phyloP scores from a whole-genome alignment of 2,113 vertebrate genomes.

The Leuciscus idus region DNA sequence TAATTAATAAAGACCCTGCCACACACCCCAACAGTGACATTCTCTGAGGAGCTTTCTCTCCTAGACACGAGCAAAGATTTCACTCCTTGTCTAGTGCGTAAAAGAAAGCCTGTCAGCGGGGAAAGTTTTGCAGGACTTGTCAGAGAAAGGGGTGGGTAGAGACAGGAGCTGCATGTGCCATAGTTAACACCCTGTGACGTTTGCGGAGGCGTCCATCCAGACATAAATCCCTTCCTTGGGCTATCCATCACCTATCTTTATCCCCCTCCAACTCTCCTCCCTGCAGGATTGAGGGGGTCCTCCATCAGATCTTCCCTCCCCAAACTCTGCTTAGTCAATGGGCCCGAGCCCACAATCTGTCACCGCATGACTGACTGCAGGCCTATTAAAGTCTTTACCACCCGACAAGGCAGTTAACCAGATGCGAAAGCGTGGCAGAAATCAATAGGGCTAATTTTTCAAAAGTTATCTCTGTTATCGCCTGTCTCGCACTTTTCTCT shows the following conservation, averaged over 20 bases:
- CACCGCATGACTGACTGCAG: constrained; percentile 43
- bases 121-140: constrained; percentile 44
- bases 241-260: constrained; percentile 39
- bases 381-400: constrained; percentile 59
- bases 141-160: constrained; percentile 70
- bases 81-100: constrained; percentile 20
- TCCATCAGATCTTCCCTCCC: constrained; percentile 11
- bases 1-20: constrained; percentile 47
- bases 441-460: constrained; percentile 49
- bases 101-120: constrained; percentile 16
- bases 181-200: constrained; percentile 52
- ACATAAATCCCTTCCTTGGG: constrained; percentile 53
- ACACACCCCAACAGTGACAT: constrained; percentile 25
- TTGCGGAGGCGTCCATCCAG: constrained; percentile 39
- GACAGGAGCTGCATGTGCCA: constrained; percentile 61
- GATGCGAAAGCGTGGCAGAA: constrained; percentile 52
- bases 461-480: constrained; percentile 42
- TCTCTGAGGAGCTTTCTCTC: constrained; percentile 13
- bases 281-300: constrained; percentile 21
- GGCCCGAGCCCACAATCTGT: constrained; percentile 48
- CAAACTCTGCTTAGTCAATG: constrained; percentile 33
- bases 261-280: constrained; percentile 39
- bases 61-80: background rate
- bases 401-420: constrained; percentile 58
- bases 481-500: background rate